Conservation (phyloP, 1,140 invertebrate species). For the Chrysomallon squamiferum region DNA sequence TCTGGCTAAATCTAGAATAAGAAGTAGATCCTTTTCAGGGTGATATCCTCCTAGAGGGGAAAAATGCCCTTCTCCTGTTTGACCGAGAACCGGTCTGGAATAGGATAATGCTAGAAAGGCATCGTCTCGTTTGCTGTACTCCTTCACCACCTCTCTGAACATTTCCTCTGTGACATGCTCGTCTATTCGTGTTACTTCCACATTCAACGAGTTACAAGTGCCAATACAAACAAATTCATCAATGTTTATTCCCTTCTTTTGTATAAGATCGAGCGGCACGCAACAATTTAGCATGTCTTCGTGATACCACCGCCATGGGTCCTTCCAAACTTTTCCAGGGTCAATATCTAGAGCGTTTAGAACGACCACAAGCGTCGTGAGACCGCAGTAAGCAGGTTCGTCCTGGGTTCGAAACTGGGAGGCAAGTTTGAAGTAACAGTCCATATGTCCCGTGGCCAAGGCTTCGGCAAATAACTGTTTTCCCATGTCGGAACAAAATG, state of each 20-base stretch:
- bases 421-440: slow-evolving; percentile 58
- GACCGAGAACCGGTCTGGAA: slow-evolving; percentile 48
- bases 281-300: slow-evolving; percentile 63
- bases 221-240: slow-evolving; percentile 57
- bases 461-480: slow-evolving; percentile 57
- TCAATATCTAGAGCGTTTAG: slow-evolving; percentile 62
- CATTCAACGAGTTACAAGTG: slow-evolving; percentile 45
- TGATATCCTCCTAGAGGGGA: slow-evolving; percentile 61
- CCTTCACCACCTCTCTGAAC: slow-evolving; percentile 37
- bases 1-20: slow-evolving; percentile 61
- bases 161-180: slow-evolving; percentile 9
- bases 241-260: slow-evolving; percentile 51
- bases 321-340: slow-evolving; percentile 60
- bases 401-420: slow-evolving; percentile 62
- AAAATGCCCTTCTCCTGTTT: slow-evolving; percentile 62
- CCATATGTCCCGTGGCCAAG: slow-evolving; percentile 45
- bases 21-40: slow-evolving; percentile 48
- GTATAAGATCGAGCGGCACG: slow-evolving; percentile 41
- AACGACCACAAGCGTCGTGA: slow-evolving; percentile 61
- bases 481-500: slow-evolving; percentile 56
- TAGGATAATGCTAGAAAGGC: slow-evolving; percentile 55
- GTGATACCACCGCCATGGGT: slow-evolving; percentile 62
- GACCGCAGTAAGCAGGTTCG: slow-evolving; percentile 62
- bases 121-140: slow-evolving; percentile 34
- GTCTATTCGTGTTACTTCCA: slow-evolving; percentile 8